Percentiles rank a stretch among this genome's conserved stretches.
phyloP scores from a whole-genome alignment of 2,797 vertebrate species.

The Toxotes lorentzi region DNA sequence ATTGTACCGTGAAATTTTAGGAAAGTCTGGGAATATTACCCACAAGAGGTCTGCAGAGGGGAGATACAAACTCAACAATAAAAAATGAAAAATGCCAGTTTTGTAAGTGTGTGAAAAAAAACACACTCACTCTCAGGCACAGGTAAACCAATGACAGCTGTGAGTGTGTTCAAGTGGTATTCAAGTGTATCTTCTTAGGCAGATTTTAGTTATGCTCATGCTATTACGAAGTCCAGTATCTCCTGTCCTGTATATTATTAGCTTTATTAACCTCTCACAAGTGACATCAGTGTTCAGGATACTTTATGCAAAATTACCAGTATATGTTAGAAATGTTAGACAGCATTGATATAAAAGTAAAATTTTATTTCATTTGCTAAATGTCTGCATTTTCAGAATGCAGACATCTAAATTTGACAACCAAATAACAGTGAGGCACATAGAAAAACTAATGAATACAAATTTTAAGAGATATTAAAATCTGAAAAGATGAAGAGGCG shows the following conservation, averaged over 20 bases:
- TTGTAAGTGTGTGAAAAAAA: not conserved
- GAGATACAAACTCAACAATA: too few relatives aligned
- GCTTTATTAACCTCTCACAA: not conserved
- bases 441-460: too few relatives aligned
- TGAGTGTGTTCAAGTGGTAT: constrained; percentile 35
- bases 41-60: not conserved
- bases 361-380: too few relatives aligned
- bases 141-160: constrained; percentile 51
- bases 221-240: not conserved
- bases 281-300: constrained; percentile 3
- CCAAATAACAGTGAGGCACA: too few relatives aligned
- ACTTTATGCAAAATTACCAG: constrained; percentile 43
- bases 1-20: not conserved
- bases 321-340: too few relatives aligned
- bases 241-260: constrained; percentile 8
- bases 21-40: not conserved
- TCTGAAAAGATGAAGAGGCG: too few relatives aligned
- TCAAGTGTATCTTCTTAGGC: not conserved
- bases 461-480: too few relatives aligned
- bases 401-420: too few relatives aligned
- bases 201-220: not conserved
- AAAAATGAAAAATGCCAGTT: too few relatives aligned
- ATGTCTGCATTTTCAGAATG: not conserved
- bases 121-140: constrained; percentile 54
- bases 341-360: too few relatives aligned